These are phyloP conservation scores for Amphiprion ocellaris DNA, from an alignment of 2,113 vertebrate genomes.

Conservation along the genomic window DNA sequence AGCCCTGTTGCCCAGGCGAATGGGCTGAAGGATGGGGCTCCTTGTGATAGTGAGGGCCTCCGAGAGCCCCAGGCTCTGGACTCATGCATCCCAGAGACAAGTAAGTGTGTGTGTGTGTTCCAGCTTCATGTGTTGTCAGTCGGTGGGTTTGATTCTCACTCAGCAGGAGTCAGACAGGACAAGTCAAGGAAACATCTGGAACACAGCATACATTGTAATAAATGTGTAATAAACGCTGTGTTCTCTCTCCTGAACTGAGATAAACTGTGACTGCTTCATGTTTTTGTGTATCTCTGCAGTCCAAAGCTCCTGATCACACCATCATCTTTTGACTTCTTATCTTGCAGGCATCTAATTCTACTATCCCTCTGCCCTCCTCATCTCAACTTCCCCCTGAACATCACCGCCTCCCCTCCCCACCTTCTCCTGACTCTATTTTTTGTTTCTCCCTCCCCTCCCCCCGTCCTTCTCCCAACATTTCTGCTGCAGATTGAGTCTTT, in stretches of 20 bases:
- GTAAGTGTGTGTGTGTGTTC: constrained; percentile 85
- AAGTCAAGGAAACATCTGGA: background rate
- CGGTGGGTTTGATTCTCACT: too few relatives aligned
- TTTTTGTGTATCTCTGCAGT: constrained; percentile 11
- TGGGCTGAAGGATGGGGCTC: constrained; percentile 85
- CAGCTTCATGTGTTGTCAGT: background rate
- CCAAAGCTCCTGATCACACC: constrained; percentile 70
- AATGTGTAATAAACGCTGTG: too few relatives aligned
- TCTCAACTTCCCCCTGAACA: constrained; percentile 63
- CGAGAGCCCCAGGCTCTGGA: constrained; percentile 91
- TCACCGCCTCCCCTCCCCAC: constrained; percentile 34
- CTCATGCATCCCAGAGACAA: constrained; percentile 95
- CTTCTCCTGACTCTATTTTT: constrained; percentile 49
- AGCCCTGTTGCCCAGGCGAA: constrained; percentile 84
- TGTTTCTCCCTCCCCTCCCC: constrained; percentile 38
- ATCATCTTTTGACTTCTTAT: constrained; percentile 91
- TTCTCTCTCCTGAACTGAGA: too few relatives aligned
- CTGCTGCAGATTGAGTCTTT: constrained; percentile 95
- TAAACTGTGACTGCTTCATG: background rate
- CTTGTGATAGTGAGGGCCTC: constrained; percentile 84
- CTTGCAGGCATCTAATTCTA: constrained; percentile 99
- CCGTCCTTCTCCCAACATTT: constrained; percentile 76
- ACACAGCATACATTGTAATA: too few relatives aligned
- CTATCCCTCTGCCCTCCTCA: constrained; percentile 88
- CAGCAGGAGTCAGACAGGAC: background rate